A percentile compares a stretch with the other conserved stretches of the same genome.
phyloP scores from a whole-genome alignment of 2,113 vertebrate genomes.

The Tinamus guttatus region DNA sequence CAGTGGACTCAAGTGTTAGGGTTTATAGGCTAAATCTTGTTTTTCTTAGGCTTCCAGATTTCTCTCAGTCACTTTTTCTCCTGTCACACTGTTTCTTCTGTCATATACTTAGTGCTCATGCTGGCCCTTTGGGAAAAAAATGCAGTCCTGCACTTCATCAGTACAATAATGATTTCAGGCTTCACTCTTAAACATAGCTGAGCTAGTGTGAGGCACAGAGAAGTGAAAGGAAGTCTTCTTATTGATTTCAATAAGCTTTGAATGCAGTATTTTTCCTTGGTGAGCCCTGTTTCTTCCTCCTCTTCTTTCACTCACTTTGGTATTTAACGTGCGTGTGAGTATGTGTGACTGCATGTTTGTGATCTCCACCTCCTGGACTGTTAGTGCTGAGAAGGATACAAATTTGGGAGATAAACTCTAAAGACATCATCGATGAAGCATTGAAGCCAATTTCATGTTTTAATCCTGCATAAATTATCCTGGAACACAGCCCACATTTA shows the following conservation, averaged over 20 bases:
- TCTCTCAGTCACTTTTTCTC: slow-evolving; percentile 67
- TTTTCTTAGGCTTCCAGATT: slow-evolving; percentile 59
- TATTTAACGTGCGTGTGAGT: neutral
- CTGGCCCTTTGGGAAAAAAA: slow-evolving; percentile 37
- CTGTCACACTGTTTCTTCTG: slow-evolving; percentile 57
- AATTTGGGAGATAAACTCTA: slow-evolving; percentile 38
- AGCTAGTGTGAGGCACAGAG: slow-evolving; percentile 1
- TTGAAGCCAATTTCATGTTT: slow-evolving; percentile 56
- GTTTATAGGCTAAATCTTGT: slow-evolving; percentile 56
- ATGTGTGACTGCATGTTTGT: slow-evolving; percentile 6
- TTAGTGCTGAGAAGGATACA: neutral
- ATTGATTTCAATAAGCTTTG: neutral
- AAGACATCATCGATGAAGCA: slow-evolving; percentile 43
- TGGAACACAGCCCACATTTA: slow-evolving; percentile 54
- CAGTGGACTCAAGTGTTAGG: neutral
- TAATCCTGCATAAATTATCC: slow-evolving; percentile 62
- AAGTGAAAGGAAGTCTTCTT: slow-evolving; percentile 23
- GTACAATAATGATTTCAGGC: slow-evolving; percentile 46
- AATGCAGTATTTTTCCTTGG: slow-evolving; percentile 11
- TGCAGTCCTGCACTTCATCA: slow-evolving; percentile 63
- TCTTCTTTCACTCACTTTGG: slow-evolving; percentile 25
- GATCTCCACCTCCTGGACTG: neutral
- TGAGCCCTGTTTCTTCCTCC: neutral
- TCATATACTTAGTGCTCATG: neutral
- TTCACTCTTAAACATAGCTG: neutral